Percentiles rank a stretch among this genome's conserved stretches.
These are phyloP conservation scores for Allygus modestus DNA, from an alignment of 2,888 invertebrate genomes.

Conservation along the genomic window DNA sequence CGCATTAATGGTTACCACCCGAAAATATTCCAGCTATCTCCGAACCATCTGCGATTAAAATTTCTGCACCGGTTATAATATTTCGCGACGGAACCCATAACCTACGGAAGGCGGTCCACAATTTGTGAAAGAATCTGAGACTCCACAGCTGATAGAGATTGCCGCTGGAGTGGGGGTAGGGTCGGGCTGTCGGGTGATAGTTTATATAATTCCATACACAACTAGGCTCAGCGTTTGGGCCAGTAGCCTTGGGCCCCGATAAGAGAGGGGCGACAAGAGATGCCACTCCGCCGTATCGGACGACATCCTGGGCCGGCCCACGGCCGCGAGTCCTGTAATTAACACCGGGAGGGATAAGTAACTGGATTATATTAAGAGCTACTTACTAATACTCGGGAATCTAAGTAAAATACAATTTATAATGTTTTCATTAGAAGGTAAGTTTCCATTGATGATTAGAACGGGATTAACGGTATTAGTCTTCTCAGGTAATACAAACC, in stretches of 20 bases:
- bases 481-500: no score
- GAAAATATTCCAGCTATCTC: neutral
- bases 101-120: neutral
- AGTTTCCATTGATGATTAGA: neutral
- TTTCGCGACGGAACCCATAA: neutral
- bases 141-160: neutral
- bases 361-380: neutral
- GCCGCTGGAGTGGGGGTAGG: neutral
- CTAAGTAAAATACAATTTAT: neutral
- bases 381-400: neutral
- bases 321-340: neutral
- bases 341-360: neutral
- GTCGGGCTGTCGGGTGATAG: slow-evolving; percentile 1
- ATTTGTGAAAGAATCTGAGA: neutral
- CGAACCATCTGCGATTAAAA: neutral
- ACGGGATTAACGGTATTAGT: neutral
- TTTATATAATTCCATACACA: slow-evolving; percentile 23
- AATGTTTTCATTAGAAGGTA: neutral
- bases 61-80: neutral
- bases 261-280: slow-evolving; percentile 3
- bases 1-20: neutral
- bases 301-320: neutral
- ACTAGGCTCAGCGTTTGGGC: slow-evolving; percentile 44
- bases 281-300: slow-evolving; percentile 15
- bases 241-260: slow-evolving; percentile 28